Conservation (phyloP, 2,113 vertebrate species). For the Grammomys dolichurus region DNA sequence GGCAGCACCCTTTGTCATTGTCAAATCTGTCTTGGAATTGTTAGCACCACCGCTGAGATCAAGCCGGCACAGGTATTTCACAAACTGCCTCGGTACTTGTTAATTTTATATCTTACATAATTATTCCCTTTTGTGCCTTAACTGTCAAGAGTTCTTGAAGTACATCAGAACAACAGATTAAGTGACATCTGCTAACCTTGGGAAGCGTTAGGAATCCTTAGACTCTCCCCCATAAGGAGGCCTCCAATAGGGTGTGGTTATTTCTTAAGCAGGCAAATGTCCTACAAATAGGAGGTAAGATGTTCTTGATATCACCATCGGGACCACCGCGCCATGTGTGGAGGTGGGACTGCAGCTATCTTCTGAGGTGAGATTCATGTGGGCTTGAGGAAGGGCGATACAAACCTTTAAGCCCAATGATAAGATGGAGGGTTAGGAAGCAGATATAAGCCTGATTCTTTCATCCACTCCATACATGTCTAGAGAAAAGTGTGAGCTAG, state of each 20-base stretch:
- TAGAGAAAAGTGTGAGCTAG: background rate
- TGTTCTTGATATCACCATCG: background rate
- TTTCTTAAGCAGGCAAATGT: conserved; percentile 30
- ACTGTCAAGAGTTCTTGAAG: conserved; percentile 76
- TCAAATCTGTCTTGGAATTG: conserved; percentile 53
- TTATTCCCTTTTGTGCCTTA: conserved; percentile 73
- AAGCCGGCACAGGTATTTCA: conserved; percentile 54
- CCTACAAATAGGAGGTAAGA: background rate
- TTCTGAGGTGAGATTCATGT: background rate
- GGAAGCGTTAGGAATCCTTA: conserved; percentile 3
- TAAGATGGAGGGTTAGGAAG: background rate
- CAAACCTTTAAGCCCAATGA: background rate
- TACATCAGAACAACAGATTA: conserved; percentile 63
- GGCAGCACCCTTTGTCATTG: conserved; percentile 12
- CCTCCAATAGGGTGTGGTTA: background rate
- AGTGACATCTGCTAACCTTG: conserved; percentile 67
- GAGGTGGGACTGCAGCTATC: background rate
- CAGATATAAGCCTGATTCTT: background rate
- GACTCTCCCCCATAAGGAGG: background rate
- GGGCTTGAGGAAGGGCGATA: background rate
- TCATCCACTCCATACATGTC: background rate
- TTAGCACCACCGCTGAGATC: conserved; percentile 38
- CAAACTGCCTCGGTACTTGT: conserved; percentile 54
- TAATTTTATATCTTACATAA: conserved; percentile 80
- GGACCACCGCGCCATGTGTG: too few relatives aligned